A percentile compares a stretch with the other conserved stretches of the same genome.
These are phyloP conservation scores for Rhynchonycteris naso DNA, from an alignment of 2,797 vertebrate species.

Conservation along the genomic window DNA sequence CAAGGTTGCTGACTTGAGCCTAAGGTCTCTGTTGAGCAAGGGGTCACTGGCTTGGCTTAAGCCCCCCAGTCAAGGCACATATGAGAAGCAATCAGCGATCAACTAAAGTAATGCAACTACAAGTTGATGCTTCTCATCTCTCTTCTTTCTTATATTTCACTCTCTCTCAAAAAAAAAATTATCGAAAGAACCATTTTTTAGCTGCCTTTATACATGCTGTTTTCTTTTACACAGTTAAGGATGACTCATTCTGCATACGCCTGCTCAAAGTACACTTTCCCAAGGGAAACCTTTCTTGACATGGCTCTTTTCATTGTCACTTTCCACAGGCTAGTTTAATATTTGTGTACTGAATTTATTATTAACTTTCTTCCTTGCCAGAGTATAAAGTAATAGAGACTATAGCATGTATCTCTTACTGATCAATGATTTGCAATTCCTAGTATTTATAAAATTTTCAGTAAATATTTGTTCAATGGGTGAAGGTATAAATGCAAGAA, in stretches of 20 bases:
- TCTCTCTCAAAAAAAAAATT: too few relatives aligned
- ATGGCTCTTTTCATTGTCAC: background rate
- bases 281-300: background rate
- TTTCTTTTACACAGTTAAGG: background rate
- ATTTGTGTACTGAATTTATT: background rate
- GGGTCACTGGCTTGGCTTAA: too few relatives aligned
- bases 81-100: too few relatives aligned
- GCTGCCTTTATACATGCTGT: background rate
- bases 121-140: too few relatives aligned
- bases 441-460: background rate
- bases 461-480: constrained; percentile 10
- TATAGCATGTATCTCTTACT: background rate
- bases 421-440: background rate
- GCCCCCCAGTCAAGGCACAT: too few relatives aligned
- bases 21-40: too few relatives aligned
- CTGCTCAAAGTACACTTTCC: background rate
- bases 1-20: too few relatives aligned
- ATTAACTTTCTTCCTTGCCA: background rate
- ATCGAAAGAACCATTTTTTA: background rate
- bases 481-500: background rate
- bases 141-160: too few relatives aligned
- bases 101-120: too few relatives aligned
- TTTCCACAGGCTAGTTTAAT: background rate
- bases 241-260: background rate
- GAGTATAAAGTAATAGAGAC: background rate